These are phyloP conservation scores for Silurus lanzhouensis DNA, from an alignment of 2,797 vertebrate species.

Conservation along the genomic window DNA sequence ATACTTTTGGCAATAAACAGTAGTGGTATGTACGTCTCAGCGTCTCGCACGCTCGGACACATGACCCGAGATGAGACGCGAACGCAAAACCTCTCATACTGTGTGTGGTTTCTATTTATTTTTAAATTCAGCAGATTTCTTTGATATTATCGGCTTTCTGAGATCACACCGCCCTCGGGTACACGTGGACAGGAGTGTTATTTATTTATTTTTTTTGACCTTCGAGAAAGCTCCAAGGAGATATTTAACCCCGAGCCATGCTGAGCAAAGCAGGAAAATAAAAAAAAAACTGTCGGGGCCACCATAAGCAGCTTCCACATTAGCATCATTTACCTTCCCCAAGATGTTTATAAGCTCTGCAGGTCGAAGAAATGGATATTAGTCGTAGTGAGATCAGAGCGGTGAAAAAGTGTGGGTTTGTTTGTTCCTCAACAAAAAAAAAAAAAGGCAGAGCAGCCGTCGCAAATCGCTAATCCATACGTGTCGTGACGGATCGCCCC, in stretches of 20 bases:
- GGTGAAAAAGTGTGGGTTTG: slow-evolving; percentile 59
- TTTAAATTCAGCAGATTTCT: slow-evolving; percentile 32
- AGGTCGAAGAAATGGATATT: slow-evolving; percentile 40
- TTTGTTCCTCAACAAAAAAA: slow-evolving; percentile 73
- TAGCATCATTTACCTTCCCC: slow-evolving; percentile 49
- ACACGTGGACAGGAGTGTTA: slow-evolving; percentile 27
- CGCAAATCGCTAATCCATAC: slow-evolving; percentile 84
- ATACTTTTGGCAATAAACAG: too few species aligned
- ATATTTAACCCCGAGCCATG: slow-evolving; percentile 47
- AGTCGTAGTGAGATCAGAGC: slow-evolving; percentile 52
- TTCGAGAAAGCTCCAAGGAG: slow-evolving; percentile 51
- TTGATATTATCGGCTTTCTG: slow-evolving; percentile 32
- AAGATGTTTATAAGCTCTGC: slow-evolving; percentile 39
- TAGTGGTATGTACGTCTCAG: neutral
- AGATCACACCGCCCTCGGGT: slow-evolving; percentile 23
- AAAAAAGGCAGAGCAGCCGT: slow-evolving; percentile 72
- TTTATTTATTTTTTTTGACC: slow-evolving; percentile 42
- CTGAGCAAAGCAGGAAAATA: slow-evolving; percentile 48
- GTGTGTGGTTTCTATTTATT: neutral
- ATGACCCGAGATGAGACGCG: slow-evolving; percentile 48
- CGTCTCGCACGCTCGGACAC: slow-evolving; percentile 49
- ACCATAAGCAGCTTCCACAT: slow-evolving; percentile 36
- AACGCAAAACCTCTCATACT: slow-evolving; percentile 14
- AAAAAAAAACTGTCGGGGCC: slow-evolving; percentile 31
- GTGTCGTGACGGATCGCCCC: slow-evolving; percentile 79